Conservation (phyloP, 92 coral and sea anemone genomes). For the Palythoa grandis region DNA sequence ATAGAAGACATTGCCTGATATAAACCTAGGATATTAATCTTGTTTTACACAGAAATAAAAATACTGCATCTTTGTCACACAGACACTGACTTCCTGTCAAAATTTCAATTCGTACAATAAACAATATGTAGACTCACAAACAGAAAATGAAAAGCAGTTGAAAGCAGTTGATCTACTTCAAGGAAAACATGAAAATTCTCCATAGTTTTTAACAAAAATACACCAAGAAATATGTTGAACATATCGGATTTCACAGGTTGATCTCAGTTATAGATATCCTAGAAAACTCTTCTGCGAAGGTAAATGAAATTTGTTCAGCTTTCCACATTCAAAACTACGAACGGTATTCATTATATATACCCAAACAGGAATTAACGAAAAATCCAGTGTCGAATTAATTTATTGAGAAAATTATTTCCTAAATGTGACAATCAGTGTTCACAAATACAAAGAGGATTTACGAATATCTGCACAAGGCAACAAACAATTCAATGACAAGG, state of each 20-base stretch:
- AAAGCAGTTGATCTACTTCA: background rate
- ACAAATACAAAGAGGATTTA: conserved; percentile 1
- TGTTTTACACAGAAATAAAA: background rate
- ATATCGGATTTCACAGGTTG: background rate
- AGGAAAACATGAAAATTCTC: background rate
- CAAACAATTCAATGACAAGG: background rate
- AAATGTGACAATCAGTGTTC: background rate
- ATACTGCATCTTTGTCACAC: background rate
- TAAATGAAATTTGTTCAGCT: background rate
- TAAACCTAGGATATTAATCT: too few relatives aligned
- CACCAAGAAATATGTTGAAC: background rate
- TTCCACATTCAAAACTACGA: background rate
- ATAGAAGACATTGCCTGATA: too few relatives aligned
- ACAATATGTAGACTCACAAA: background rate
- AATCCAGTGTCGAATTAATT: background rate
- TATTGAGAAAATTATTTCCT: background rate
- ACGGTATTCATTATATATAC: background rate
- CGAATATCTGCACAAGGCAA: conserved; percentile 7
- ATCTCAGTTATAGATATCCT: background rate
- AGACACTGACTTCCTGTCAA: background rate
- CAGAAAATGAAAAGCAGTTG: background rate
- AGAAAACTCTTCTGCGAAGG: background rate
- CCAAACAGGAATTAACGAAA: background rate
- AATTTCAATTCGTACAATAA: background rate
- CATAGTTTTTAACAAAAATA: background rate